phyloP scores from a whole-genome alignment of 2,888 invertebrate genomes.

The Leptinotarsa haldemani region DNA sequence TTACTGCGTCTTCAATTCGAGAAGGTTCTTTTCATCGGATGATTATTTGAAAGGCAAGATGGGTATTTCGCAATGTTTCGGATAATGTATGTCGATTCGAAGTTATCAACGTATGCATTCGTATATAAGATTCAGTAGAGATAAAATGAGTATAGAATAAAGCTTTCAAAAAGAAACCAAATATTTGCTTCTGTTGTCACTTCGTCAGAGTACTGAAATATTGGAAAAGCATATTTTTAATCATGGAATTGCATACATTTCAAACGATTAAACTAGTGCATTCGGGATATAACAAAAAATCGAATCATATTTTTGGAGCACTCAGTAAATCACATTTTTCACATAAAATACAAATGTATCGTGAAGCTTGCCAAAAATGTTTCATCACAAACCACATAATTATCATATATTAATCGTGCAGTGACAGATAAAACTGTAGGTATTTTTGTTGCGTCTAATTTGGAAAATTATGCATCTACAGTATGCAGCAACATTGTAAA shows the following conservation, averaged over 20 bases:
- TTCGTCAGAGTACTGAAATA: too few relatives aligned
- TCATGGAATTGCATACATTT: too few relatives aligned
- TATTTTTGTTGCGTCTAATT: background rate
- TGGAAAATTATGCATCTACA: background rate
- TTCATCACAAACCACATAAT: too few relatives aligned
- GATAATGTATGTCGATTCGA: constrained; percentile 6
- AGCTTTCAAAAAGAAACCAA: background rate
- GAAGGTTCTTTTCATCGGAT: constrained; percentile 20
- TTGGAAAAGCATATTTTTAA: too few relatives aligned
- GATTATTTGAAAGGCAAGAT: constrained; percentile 22
- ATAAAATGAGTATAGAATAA: background rate
- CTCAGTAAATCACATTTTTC: too few relatives aligned
- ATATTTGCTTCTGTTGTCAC: background rate
- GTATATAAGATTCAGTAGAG: background rate
- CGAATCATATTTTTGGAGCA: too few relatives aligned
- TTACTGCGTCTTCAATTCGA: constrained; percentile 22
- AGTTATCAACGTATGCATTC: constrained; percentile 6
- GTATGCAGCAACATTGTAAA: background rate
- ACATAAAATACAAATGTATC: too few relatives aligned
- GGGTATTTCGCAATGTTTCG: constrained; percentile 12
- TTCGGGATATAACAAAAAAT: too few relatives aligned
- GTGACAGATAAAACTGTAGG: too few relatives aligned
- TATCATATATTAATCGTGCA: too few relatives aligned
- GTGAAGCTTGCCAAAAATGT: too few relatives aligned
- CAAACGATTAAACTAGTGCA: too few relatives aligned